Evolutionary conservation across 2,888 invertebrate genomes (phyloP).

Genomic region (Nemotelus pantherinus): DNA sequence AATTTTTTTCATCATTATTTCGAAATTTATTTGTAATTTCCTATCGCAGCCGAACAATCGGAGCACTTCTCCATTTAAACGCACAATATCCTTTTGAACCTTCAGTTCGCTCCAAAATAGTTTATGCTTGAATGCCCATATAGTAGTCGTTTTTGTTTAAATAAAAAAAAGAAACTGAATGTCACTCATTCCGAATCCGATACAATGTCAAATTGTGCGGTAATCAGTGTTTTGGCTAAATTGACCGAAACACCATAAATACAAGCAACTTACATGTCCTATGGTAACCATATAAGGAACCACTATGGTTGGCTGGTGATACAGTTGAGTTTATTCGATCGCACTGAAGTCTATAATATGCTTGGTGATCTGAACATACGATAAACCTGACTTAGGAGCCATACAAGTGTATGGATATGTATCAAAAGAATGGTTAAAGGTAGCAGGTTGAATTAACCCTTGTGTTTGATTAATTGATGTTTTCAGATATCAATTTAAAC

Average conservation of each 20-base stretch:
- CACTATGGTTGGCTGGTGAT: slow-evolving; percentile 17
- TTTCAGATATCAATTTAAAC: too few relatives aligned
- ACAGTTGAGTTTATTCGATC: slow-evolving; percentile 40
- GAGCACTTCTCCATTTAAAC: background rate
- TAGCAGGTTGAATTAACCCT: slow-evolving; percentile 20
- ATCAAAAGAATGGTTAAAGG: background rate
- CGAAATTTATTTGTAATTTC: too few relatives aligned
- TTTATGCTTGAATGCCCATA: background rate
- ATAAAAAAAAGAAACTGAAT: slow-evolving; percentile 29
- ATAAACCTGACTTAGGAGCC: slow-evolving; percentile 40
- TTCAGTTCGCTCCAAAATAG: slow-evolving; percentile 4
- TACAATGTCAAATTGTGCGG: slow-evolving; percentile 45
- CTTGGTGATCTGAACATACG: slow-evolving; percentile 31
- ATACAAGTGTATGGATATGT: slow-evolving; percentile 7
- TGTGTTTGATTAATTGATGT: background rate
- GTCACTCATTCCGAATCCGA: slow-evolving; percentile 42
- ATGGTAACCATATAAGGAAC: slow-evolving; percentile 29
- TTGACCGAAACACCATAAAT: slow-evolving; percentile 43
- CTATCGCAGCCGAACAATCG: too few relatives aligned
- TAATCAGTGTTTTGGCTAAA: slow-evolving; percentile 45
- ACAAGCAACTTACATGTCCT: slow-evolving; percentile 40
- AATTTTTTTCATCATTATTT: too few relatives aligned
- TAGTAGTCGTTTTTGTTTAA: background rate
- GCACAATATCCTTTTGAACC: slow-evolving; percentile 39
- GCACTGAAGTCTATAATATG: slow-evolving; percentile 32